Conservation (phyloP, 2,797 vertebrate genomes). For the Ataeniobius toweri region DNA sequence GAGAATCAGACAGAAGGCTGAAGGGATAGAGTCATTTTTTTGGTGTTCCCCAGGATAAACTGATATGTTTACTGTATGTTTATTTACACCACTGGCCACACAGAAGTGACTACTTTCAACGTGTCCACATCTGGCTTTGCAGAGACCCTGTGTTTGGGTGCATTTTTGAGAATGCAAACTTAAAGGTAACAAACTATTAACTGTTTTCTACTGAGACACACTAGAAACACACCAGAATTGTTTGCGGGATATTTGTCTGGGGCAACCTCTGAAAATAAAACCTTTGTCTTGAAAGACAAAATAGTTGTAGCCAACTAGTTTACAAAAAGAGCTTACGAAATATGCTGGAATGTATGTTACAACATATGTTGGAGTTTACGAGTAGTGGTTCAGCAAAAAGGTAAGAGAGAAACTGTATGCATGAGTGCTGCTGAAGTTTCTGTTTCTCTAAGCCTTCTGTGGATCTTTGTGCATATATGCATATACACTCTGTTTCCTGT, state of each 20-base stretch:
- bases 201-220: slow-evolving; percentile 20
- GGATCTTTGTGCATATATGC: not conserved
- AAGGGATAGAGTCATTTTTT: not conserved
- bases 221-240: slow-evolving; percentile 17
- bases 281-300: slow-evolving; percentile 4
- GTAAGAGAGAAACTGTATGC: not conserved
- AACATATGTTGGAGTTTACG: not conserved
- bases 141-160: slow-evolving; percentile 30
- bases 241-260: slow-evolving; percentile 1
- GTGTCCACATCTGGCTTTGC: slow-evolving; percentile 62
- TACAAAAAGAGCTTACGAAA: not conserved
- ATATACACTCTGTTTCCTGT: too few species aligned
- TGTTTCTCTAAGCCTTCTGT: not conserved
- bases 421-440: not conserved
- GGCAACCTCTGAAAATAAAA: not conserved
- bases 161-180: slow-evolving; percentile 11
- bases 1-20: slow-evolving; percentile 5
- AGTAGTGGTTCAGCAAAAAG: not conserved
- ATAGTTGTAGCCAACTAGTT: not conserved
- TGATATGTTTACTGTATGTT: slow-evolving; percentile 51
- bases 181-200: slow-evolving; percentile 19
- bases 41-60: slow-evolving; percentile 8
- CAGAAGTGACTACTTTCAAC: slow-evolving; percentile 39
- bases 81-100: slow-evolving; percentile 19
- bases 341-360: not conserved